These are phyloP conservation scores for Tipula vernalis DNA, from an alignment of 2,888 invertebrate genomes.

Conservation along the genomic window DNA sequence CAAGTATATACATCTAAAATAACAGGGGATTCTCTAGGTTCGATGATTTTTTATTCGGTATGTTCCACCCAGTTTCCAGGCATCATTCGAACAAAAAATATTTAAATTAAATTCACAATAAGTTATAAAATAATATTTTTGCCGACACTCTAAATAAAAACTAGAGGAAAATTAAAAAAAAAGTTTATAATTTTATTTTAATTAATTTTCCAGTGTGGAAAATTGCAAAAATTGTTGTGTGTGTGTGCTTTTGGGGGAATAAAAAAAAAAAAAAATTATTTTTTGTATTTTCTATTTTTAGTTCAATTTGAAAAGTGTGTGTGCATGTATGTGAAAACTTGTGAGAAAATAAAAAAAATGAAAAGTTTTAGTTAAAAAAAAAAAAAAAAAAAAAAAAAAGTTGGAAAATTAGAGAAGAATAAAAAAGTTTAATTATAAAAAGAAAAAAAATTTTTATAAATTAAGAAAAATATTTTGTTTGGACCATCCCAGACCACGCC, in stretches of 20 bases:
- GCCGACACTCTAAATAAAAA: neutral
- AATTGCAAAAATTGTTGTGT: neutral
- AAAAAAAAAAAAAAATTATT: neutral
- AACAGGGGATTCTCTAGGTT: constrained; percentile 6
- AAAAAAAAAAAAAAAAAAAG: neutral
- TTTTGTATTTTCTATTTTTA: neutral
- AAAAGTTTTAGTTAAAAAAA: neutral
- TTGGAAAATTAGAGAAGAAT: neutral
- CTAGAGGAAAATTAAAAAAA: neutral
- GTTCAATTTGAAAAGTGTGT: neutral
- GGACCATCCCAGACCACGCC: constrained; percentile 10
- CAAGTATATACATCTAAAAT: constrained; percentile 4
- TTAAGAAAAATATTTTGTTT: neutral
- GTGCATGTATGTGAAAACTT: neutral
- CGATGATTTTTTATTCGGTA: constrained; percentile 7
- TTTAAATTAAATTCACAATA: neutral
- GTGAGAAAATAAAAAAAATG: neutral
- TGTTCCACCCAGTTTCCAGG: constrained; percentile 17
- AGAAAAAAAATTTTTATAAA: neutral
- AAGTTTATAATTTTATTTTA: neutral
- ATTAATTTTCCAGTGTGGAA: neutral
- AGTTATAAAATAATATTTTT: neutral
- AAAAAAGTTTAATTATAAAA: neutral
- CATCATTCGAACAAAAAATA: constrained; percentile 1
- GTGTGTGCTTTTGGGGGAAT: neutral